Evolutionary conservation across 1,140 invertebrate species (phyloP), one percentile per base, ranked within the genome.

Genomic region (Pantala flavescens): DNA sequence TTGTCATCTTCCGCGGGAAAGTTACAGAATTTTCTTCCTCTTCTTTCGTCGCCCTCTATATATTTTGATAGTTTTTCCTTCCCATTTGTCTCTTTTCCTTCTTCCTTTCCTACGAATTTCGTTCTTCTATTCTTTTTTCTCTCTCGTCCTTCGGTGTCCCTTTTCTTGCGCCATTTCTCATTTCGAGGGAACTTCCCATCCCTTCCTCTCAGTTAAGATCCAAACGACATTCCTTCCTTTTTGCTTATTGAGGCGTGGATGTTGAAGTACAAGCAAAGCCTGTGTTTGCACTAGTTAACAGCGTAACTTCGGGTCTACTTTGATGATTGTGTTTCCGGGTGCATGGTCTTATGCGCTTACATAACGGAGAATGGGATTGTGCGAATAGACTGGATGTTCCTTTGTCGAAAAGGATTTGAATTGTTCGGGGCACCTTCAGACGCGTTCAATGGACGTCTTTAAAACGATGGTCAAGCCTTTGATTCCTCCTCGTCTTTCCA

Each of bases 191-290:
- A 11, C 5, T 63, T 63, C 49, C 14, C n/a, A 19, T 63, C 12
- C 49, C n/a, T 63, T 21, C 49, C 49, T 63, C 49, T 63, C 14
- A 19, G 49, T 63, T 63, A 19, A 63, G 49, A 19, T 21, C 49
- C 49, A 63, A 63, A 63, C 49, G 49, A 63, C 3, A 63, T 63
- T 63, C 49, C 49, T 63, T 63, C 14, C 49, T 63, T 63, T 63
- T 63, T 63, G 49, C 49, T 63, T 63, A 16, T 63, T 63, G 49
- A 63, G 12, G 49, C 49, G 49, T 63, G 49, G 49, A 63, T 63
- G 49, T 63, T 63, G 49, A 63, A 63, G n/a, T 63, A 63, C 49
- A 63, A 63, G 49, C 49, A 63, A 63, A 63, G 49, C 49, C 49
- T 63, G 49, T 63, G 49, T 63, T 63, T 63, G 49, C 49, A 63